These are phyloP conservation scores for Zaprionus ornatus DNA, from an alignment of 1,140 invertebrate species.

Conservation along the genomic window DNA sequence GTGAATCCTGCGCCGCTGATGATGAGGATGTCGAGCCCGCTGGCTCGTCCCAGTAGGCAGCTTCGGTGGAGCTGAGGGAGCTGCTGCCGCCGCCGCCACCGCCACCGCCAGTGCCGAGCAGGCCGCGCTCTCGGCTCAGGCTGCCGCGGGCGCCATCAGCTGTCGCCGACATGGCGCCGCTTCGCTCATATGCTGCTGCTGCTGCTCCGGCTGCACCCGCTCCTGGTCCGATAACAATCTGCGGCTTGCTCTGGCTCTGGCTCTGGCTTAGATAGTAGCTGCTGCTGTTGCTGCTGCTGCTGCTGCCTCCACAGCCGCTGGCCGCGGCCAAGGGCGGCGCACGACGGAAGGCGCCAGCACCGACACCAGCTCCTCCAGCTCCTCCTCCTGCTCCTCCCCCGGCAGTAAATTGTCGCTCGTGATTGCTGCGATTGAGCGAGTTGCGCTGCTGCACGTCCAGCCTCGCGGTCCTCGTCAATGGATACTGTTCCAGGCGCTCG, in stretches of 20 bases:
- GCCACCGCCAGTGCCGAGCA: constrained; percentile 44
- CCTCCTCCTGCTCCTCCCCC: constrained; percentile 20
- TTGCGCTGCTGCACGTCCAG: constrained; percentile 83
- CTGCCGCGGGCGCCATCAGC: constrained; percentile 41
- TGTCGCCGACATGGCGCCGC: constrained; percentile 41
- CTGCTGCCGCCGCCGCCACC: constrained; percentile 85
- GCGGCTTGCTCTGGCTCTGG: constrained; percentile 63
- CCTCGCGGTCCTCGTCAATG: constrained; percentile 73
- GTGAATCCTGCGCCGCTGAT: constrained; percentile 85
- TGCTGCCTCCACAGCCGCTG: constrained; percentile 65
- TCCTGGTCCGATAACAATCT: constrained; percentile 69
- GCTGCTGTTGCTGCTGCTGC: constrained; percentile 75
- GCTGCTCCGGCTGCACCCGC: not conserved
- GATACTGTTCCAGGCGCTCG: constrained; percentile 77
- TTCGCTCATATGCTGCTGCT: constrained; percentile 42
- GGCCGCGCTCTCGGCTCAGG: constrained; percentile 60
- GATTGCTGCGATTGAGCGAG: constrained; percentile 79
- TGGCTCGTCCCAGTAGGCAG: constrained; percentile 68
- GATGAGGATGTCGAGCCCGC: constrained; percentile 56
- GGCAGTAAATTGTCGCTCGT: constrained; percentile 73
- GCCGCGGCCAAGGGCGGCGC: constrained; percentile 73
- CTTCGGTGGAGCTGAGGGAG: constrained; percentile 69
- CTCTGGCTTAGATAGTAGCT: constrained; percentile 61
- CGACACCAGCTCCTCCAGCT: constrained; percentile 32
- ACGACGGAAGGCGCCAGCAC: constrained; percentile 57